phyloP scores from a whole-genome alignment of 2,888 invertebrate species.

The Euclidia mi region DNA sequence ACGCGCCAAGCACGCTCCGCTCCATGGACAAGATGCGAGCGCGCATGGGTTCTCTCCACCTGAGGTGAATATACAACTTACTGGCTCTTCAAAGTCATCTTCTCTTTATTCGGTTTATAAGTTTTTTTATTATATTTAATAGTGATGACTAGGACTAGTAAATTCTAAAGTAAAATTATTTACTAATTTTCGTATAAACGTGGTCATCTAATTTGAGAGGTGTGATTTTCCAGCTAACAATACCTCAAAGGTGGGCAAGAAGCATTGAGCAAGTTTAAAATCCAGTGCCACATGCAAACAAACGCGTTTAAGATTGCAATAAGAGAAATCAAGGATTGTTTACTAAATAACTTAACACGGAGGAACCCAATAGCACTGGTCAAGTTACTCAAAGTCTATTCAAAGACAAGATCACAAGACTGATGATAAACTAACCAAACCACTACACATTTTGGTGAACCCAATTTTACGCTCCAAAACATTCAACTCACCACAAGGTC shows the following conservation, averaged over 20 bases:
- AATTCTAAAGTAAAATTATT: too few species aligned
- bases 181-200: too few species aligned
- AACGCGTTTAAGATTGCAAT: background rate
- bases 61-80: constrained; percentile 47
- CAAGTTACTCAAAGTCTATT: constrained; percentile 15
- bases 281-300: background rate
- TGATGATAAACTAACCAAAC: constrained; percentile 19
- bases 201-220: too few species aligned
- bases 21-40: constrained; percentile 90
- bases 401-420: constrained; percentile 26
- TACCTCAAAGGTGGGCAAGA: too few species aligned
- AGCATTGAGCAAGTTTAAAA: too few species aligned
- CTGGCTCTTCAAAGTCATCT: too few species aligned
- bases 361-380: constrained; percentile 10
- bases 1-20: constrained; percentile 92
- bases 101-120: too few species aligned
- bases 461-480: constrained; percentile 32
- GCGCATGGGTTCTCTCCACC: constrained; percentile 90
- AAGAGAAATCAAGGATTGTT: background rate
- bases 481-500: constrained; percentile 80
- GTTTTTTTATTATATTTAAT: too few species aligned
- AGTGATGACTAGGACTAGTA: too few species aligned
- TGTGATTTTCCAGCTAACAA: too few species aligned
- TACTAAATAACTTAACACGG: constrained; percentile 10
- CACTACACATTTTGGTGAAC: constrained; percentile 17